phyloP scores from a whole-genome alignment of 2,797 vertebrate genomes.

The Stomatorhinus walkeri region DNA sequence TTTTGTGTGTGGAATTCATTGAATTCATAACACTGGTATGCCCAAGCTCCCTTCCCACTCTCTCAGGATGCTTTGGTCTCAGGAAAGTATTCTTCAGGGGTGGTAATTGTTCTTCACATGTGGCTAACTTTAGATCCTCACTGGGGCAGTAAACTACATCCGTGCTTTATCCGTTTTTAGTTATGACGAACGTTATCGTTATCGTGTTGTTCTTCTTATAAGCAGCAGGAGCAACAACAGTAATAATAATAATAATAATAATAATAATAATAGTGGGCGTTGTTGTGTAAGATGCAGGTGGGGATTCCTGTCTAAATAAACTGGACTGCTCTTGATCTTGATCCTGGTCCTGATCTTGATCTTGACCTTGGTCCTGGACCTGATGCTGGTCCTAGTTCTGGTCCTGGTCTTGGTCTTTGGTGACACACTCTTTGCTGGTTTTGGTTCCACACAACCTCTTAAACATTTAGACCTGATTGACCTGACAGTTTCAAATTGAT shows the following conservation, averaged over 20 bases:
- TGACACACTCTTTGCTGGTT: background rate
- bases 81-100: slow-evolving; percentile 6
- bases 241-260: background rate
- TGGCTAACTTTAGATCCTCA: slow-evolving; percentile 16
- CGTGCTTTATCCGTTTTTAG: slow-evolving; percentile 17
- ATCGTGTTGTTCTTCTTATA: background rate
- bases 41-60: background rate
- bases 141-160: slow-evolving; percentile 23
- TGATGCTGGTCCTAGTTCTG: background rate
- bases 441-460: background rate
- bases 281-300: background rate
- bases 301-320: background rate
- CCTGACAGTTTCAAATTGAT: background rate
- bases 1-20: background rate
- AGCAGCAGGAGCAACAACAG: background rate
- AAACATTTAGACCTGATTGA: background rate
- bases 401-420: background rate
- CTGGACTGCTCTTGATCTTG: background rate
- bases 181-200: background rate
- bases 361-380: background rate
- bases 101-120: slow-evolving; percentile 17
- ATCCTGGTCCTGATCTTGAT: background rate
- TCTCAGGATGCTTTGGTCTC: slow-evolving; percentile 2
- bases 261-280: background rate
- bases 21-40: background rate